A percentile compares a stretch with the other conserved stretches of the same genome.
Evolutionary conservation across 2,888 invertebrate species (phyloP).

Genomic region (Drosophila falleni): DNA sequence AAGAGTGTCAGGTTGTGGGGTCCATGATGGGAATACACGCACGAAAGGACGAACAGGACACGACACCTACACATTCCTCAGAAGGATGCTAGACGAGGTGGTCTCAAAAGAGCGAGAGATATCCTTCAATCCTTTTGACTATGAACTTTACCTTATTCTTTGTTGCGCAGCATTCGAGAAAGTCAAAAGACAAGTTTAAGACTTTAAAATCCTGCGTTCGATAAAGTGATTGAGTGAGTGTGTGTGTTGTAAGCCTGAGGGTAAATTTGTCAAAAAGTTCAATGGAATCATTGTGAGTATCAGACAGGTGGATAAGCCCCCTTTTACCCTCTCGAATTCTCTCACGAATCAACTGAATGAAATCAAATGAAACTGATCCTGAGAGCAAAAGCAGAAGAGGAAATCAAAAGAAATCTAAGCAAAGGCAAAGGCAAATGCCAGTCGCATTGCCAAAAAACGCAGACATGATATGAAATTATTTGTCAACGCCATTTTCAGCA

Average conservation of each 20-base stretch:
- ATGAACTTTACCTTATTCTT: slow-evolving; percentile 50
- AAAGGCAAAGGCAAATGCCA: slow-evolving; percentile 47
- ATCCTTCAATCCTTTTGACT: slow-evolving; percentile 68
- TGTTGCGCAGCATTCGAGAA: slow-evolving; percentile 37
- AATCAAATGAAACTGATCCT: slow-evolving; percentile 68
- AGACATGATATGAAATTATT: slow-evolving; percentile 80
- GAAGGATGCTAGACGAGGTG: slow-evolving; percentile 44
- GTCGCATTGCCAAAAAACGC: slow-evolving; percentile 52
- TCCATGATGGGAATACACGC: slow-evolving; percentile 36
- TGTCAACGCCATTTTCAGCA: slow-evolving; percentile 79
- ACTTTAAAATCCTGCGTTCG: slow-evolving; percentile 73
- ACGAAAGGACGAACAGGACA: slow-evolving; percentile 31
- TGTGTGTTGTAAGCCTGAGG: slow-evolving; percentile 50
- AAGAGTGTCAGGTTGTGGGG: slow-evolving; percentile 5
- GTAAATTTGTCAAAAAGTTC: slow-evolving; percentile 68
- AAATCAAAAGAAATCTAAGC: slow-evolving; percentile 53
- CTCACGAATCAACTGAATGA: slow-evolving; percentile 20
- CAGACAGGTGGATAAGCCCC: slow-evolving; percentile 59
- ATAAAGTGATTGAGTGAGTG: slow-evolving; percentile 67
- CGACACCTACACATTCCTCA: slow-evolving; percentile 19
- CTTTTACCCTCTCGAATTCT: no score
- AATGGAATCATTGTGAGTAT: slow-evolving; percentile 44
- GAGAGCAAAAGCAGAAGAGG: slow-evolving; percentile 43
- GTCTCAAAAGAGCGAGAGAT: slow-evolving; percentile 75
- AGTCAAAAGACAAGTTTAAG: slow-evolving; percentile 77